Base-by-base conservation (phyloP, 1,140 invertebrate genomes). In the Macrobrachium nipponense region DNA sequence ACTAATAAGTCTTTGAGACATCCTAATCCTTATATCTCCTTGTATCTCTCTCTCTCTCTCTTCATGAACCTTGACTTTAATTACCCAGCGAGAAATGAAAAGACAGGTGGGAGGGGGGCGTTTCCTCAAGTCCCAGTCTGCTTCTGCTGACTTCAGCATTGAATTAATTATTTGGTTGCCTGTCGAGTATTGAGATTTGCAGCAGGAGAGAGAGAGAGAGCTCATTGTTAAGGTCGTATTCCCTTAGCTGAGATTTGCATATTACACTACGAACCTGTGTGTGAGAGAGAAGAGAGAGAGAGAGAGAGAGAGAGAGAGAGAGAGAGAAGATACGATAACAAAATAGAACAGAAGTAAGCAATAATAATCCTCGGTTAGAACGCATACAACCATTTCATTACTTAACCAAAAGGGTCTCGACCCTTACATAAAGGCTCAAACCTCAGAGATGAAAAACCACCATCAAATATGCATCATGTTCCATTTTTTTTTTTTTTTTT, bases 131-230 rank as follows among this genome's bases (percentile, higher is more conserved):
- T 5, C 66, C 36, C 66, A 23, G 20, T 70, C 4, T n/a, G 17
- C 62, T 64, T 20, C 62, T 64, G 17, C 20, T 27, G 23, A 36
- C 20, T 27, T 44, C 2, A 27, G 27, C 70, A 36, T 2, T 72
- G 23, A 36, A 27, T 72, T 27, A 17, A 36, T 15, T 27, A 27
- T 72, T 44, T 72, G 4, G 4, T 72, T 7, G 70, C 15, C 11
- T 36, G 70, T 36, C 23, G 20, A 44, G 27, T 27, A 27, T 2
- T 36, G 70, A 23, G 70, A 27, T 15, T 36, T 14, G 2, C 23
- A 72, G 70, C 44, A 20, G 27, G 70, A 72, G 70, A 72, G 70
- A 72, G 70, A 72, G 70, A 72, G 70, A 72, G 70, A 72, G 70
- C n/a, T n/a, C n/a, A n/a, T n/a, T n/a, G n/a, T n/a, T n/a, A n/a